Evolutionary conservation across 1,140 invertebrate species (phyloP).

Genomic region (Hirudo medicinalis): DNA sequence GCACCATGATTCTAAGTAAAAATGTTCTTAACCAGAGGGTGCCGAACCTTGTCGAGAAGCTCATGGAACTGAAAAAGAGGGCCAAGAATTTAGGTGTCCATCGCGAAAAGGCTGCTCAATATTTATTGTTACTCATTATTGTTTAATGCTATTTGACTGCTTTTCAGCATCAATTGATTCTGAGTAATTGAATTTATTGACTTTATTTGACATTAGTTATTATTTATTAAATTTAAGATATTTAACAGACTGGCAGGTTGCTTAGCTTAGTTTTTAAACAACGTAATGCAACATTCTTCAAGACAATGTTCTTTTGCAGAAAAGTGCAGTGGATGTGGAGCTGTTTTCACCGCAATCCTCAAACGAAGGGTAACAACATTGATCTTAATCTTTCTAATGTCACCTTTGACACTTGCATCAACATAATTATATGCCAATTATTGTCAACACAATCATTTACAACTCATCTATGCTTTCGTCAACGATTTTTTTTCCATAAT

Average conservation of each 20-base stretch:
- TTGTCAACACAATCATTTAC: neutral
- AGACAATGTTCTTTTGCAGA: conserved; percentile 10
- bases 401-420: conserved; percentile 4
- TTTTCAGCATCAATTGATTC: neutral
- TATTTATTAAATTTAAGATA: no score
- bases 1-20: neutral
- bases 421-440: neutral
- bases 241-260: neutral
- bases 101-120: no score
- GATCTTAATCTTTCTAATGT: conserved; percentile 12
- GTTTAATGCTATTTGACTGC: neutral
- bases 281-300: neutral
- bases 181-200: neutral
- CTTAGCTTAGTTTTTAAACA: neutral
- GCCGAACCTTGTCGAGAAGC: neutral
- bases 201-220: no score
- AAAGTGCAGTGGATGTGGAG: conserved; percentile 15
- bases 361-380: conserved; percentile 13
- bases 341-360: conserved; percentile 13
- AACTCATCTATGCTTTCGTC: neutral
- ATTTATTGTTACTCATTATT: no score
- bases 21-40: conserved; percentile 7
- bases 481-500: neutral
- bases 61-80: conserved; percentile 7
- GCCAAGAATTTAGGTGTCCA: neutral